phyloP scores from a whole-genome alignment of 2,113 vertebrate genomes.

The Passer domesticus region DNA sequence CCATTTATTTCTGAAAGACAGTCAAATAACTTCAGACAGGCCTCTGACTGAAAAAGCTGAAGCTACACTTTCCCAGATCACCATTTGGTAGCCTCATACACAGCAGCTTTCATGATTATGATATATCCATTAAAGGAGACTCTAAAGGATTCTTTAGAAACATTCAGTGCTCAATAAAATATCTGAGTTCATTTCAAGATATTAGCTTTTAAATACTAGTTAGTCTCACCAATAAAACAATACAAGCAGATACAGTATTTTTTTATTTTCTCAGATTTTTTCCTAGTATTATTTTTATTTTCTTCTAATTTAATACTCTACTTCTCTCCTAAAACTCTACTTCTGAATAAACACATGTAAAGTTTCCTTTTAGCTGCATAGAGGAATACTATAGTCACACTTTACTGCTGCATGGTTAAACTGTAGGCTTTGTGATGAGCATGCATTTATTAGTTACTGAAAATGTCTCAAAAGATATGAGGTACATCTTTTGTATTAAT shows the following conservation, averaged over 20 bases:
- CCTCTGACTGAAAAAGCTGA: not conserved
- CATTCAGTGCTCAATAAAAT: not conserved
- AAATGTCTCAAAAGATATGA: not conserved
- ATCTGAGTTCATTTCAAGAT: not conserved
- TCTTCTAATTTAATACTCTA: not conserved
- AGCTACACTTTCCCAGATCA: not conserved
- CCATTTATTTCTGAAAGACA: not conserved
- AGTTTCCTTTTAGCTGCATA: not conserved
- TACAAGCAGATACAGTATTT: not conserved
- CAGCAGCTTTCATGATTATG: not conserved
- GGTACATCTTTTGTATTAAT: not conserved
- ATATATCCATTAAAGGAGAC: not conserved
- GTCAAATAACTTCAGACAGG: not conserved
- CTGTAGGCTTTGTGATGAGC: not conserved
- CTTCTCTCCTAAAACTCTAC: not conserved
- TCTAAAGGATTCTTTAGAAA: not conserved
- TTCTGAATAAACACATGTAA: not conserved
- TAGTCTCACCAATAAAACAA: not conserved
- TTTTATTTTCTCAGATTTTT: not conserved
- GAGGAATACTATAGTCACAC: not conserved
- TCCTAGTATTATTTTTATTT: fast-evolving
- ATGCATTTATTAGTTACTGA: not conserved
- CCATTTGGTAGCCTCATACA: not conserved
- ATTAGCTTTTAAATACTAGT: not conserved
- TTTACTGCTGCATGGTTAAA: not conserved